phyloP scores from a whole-genome alignment of 1,140 invertebrate genomes.

The Patella vulgata region DNA sequence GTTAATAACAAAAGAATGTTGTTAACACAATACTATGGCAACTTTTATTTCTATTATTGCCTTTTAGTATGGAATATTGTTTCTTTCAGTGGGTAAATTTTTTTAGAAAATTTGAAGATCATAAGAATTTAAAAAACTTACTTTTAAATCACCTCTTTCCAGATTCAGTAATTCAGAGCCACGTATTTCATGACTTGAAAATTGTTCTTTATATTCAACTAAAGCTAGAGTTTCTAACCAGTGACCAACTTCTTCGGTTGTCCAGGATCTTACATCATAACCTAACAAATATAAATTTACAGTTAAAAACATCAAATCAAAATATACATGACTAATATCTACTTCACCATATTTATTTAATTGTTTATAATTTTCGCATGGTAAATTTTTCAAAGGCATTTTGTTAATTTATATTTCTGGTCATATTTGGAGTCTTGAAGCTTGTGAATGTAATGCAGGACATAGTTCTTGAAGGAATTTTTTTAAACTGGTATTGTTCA shows the following conservation, averaged over 20 bases:
- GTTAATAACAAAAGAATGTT: not conserved
- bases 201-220: constrained; percentile 82
- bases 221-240: constrained; percentile 92
- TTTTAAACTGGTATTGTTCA: no score
- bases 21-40: not conserved
- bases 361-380: not conserved
- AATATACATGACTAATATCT: not conserved
- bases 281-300: constrained; percentile 39
- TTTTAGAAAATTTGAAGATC: no score
- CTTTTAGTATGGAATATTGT: no score
- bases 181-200: constrained; percentile 89
- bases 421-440: no score
- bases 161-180: constrained; percentile 88
- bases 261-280: constrained; percentile 68
- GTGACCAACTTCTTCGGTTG: constrained; percentile 71
- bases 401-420: not conserved
- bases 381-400: not conserved
- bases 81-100: no score
- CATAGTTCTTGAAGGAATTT: no score
- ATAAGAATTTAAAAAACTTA: constrained; percentile 35
- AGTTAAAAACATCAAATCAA: not conserved
- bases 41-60: not conserved
- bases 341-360: not conserved
- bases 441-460: no score
- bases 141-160: constrained; percentile 74